Percentiles rank a stretch among this genome's conserved stretches.
These are phyloP conservation scores for Caenorhabditis sinica DNA, from an alignment of 2,888 invertebrate species.

Conservation along the genomic window DNA sequence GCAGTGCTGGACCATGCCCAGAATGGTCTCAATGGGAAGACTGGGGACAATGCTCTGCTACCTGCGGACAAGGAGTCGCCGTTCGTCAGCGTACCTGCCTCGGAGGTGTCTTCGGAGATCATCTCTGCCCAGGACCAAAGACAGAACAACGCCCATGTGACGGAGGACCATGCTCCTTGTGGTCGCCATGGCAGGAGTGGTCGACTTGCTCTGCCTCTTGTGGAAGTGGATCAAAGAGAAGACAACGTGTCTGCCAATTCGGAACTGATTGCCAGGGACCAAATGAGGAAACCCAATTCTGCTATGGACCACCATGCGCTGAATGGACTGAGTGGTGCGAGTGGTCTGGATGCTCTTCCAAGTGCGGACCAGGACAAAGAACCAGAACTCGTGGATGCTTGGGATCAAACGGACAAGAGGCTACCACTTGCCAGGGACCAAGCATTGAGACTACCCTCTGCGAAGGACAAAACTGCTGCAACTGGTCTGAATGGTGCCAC, in stretches of 20 bases:
- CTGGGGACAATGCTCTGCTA: slow-evolving; percentile 77
- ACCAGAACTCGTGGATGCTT: slow-evolving; percentile 77
- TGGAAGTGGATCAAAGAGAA: slow-evolving; percentile 77
- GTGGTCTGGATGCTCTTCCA: slow-evolving; percentile 76
- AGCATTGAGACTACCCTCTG: slow-evolving; percentile 75
- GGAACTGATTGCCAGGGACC: slow-evolving; percentile 80
- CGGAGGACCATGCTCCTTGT: slow-evolving; percentile 76
- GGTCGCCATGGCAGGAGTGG: slow-evolving; percentile 80
- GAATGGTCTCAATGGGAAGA: slow-evolving; percentile 79
- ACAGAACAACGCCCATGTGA: slow-evolving; percentile 73
- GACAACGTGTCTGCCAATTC: slow-evolving; percentile 77
- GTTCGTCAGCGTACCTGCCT: slow-evolving; percentile 75
- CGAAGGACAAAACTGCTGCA: slow-evolving; percentile 77
- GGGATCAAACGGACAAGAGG: slow-evolving; percentile 73
- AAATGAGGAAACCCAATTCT: slow-evolving; percentile 78
- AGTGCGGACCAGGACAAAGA: slow-evolving; percentile 77
- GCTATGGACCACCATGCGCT: slow-evolving; percentile 79
- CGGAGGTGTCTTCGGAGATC: slow-evolving; percentile 74
- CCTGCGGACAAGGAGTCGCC: slow-evolving; percentile 77
- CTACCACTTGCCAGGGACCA: slow-evolving; percentile 76
- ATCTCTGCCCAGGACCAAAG: slow-evolving; percentile 74
- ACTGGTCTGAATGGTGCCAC: slow-evolving; percentile 79
- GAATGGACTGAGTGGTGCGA: slow-evolving; percentile 79
- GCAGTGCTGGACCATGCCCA: slow-evolving; percentile 78
- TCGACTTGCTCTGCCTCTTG: slow-evolving; percentile 76